Percentiles rank a stretch among this genome's conserved stretches.
Evolutionary conservation across 1,140 invertebrate species (phyloP).

Genomic region (Hormaphis cornu): DNA sequence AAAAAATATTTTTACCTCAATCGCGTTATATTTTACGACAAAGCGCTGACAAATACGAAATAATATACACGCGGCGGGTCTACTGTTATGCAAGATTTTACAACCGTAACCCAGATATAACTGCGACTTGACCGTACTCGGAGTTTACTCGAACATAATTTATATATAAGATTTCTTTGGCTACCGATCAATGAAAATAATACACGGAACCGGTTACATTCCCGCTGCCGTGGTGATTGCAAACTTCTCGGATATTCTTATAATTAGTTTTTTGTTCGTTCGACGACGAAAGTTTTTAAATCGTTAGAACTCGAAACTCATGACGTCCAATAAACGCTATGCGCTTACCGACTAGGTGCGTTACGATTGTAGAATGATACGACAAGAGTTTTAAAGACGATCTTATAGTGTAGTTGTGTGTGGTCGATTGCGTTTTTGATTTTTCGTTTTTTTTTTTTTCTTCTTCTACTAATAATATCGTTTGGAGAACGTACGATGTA

Average conservation of each 20-base stretch:
- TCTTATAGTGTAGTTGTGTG: too few species aligned
- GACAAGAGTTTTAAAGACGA: too few species aligned
- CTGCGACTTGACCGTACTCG: too few species aligned
- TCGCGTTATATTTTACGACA: neutral
- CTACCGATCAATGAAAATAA: constrained; percentile 5
- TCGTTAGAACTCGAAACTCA: too few species aligned
- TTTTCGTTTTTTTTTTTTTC: too few species aligned
- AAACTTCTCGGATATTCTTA: neutral
- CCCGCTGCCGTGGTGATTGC: neutral
- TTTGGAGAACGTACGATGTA: too few species aligned
- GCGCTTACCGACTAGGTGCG: too few species aligned
- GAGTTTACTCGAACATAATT: neutral
- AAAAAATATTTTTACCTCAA: neutral
- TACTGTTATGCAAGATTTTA: constrained; percentile 11
- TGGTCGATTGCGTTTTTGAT: too few species aligned
- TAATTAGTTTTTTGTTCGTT: neutral
- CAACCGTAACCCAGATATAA: constrained; percentile 6
- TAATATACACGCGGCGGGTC: neutral
- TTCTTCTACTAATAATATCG: too few species aligned
- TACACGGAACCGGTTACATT: constrained; percentile 1
- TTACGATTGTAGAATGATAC: too few species aligned
- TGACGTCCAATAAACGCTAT: too few species aligned
- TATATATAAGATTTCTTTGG: neutral
- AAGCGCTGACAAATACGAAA: neutral
- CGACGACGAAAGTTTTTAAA: neutral